Base-by-base conservation (phyloP, 2,113 vertebrate species). In the Andinoacara biseriatus region DNA sequence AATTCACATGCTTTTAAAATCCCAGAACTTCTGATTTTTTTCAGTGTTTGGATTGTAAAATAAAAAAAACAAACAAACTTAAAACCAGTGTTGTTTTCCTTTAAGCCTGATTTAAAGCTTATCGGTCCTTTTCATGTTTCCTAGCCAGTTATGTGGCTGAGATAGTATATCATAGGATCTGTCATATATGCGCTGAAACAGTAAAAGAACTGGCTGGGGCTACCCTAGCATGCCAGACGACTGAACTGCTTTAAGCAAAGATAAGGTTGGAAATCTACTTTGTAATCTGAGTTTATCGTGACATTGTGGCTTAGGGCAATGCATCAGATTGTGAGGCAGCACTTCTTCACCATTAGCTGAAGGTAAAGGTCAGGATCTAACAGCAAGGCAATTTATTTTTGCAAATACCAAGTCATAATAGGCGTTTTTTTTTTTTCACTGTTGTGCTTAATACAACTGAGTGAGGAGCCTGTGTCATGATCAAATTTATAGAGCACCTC, bases 371-470 rank as follows among this genome's bases (percentile, higher is more conserved):
- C 88, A 82, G 5, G 60, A 74, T 85, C 67, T 79, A 80, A 89
- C 58, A 67, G 83, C 84, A n/a, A 72, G 20, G 65, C 80, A 84
- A 80, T 88, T 87, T 86, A 74, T 81, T 90, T 89, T 86, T 20
- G 6, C 72, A 89, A 88, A 91, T 88, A 85, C 76, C 82, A 87
- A 85, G 74, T 87, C 67, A 81, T 87, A 87, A 86, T 81, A 83
- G 79, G 58, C 20, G 26, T n/a, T n/a, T 56, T 52, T 75, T 67
- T 74, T 8, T 77, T 74, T 65, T 76, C 7, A 26, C 33, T 3
- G 22, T 52, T 76, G 56, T 63, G 54, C 62, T 88, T 77, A 86
- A 85, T 75, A 76, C 26, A 76, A 56, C 35, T 58, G 22, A 40
- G 29, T 10, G 1, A 58, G n/a, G 40, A 59, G 57, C 61, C 84